Conservation (phyloP, 2,113 vertebrate species). For the Lucifuga dentata region DNA sequence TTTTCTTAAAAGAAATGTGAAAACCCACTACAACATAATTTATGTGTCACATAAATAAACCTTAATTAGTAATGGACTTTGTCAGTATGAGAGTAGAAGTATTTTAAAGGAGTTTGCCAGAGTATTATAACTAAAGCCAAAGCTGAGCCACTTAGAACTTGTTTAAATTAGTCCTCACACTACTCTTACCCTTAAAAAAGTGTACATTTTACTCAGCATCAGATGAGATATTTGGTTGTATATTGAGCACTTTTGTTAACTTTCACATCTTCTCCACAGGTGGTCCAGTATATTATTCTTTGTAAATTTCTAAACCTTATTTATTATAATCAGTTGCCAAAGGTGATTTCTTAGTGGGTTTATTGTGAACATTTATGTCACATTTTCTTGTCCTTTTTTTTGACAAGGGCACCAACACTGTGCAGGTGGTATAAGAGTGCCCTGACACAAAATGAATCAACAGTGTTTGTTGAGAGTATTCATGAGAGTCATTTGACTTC, state of each 20-base stretch:
- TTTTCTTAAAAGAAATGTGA: slow-evolving; percentile 72
- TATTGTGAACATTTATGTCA: slow-evolving; percentile 34
- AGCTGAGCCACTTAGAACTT: slow-evolving; percentile 60
- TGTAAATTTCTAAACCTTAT: slow-evolving; percentile 55
- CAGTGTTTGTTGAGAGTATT: slow-evolving; percentile 14
- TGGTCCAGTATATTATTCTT: slow-evolving; percentile 43
- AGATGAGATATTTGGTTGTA: slow-evolving; percentile 57
- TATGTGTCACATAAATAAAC: slow-evolving; percentile 46
- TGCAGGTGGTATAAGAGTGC: slow-evolving; percentile 6
- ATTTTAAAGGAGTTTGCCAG: slow-evolving; percentile 40
- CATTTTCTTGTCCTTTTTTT: slow-evolving; percentile 38
- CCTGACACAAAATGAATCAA: slow-evolving; percentile 18
- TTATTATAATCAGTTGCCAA: slow-evolving; percentile 68
- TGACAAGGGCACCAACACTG: slow-evolving; percentile 19
- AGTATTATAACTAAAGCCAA: slow-evolving; percentile 56
- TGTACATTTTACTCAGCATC: slow-evolving; percentile 62
- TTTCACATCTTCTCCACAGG: slow-evolving; percentile 51
- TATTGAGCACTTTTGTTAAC: slow-evolving; percentile 55
- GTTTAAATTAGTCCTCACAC: slow-evolving; percentile 55
- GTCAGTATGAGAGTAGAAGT: slow-evolving; percentile 26
- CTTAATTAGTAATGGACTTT: slow-evolving; percentile 3
- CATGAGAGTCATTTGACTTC: slow-evolving; percentile 1
- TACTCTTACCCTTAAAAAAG: slow-evolving; percentile 47
- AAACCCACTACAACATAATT: slow-evolving; percentile 51
- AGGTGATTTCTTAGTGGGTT: slow-evolving; percentile 64